A percentile compares a stretch with the other conserved stretches of the same genome.
These are phyloP conservation scores for Hirtodrosophila trivittata DNA, from an alignment of 2,888 invertebrate genomes.

Conservation along the genomic window DNA sequence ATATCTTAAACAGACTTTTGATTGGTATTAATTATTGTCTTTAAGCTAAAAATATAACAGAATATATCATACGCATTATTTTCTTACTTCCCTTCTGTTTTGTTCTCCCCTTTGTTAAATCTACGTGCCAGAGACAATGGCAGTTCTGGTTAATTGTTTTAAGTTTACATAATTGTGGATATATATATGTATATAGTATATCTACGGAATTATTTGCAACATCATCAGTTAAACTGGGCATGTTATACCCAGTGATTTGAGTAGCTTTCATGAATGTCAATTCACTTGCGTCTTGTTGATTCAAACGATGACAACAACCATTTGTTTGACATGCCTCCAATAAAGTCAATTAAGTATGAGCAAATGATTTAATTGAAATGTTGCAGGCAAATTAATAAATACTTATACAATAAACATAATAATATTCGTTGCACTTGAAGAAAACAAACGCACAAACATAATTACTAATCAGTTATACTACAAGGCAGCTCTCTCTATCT, in stretches of 20 bases:
- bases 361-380: conserved; percentile 25
- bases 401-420: conserved; percentile 5
- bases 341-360: conserved; percentile 23
- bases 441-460: conserved; percentile 2
- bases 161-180: no score
- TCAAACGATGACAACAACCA: conserved; percentile 9
- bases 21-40: no score
- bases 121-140: no score
- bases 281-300: conserved; percentile 32
- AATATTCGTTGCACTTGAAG: no score
- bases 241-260: conserved; percentile 5
- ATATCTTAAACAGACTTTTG: no score
- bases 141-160: no score
- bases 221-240: conserved; percentile 6
- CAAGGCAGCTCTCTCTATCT: conserved; percentile 33
- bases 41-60: no score
- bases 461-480: conserved; percentile 51
- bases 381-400: neutral
- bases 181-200: conserved; percentile 6
- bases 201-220: neutral
- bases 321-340: conserved; percentile 21
- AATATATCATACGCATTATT: no score
- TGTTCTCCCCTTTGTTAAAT: no score
- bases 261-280: conserved; percentile 36
- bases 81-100: no score